Evolutionary conservation across 2,888 invertebrate genomes (phyloP).

Genomic region (Thumatha senex): DNA sequence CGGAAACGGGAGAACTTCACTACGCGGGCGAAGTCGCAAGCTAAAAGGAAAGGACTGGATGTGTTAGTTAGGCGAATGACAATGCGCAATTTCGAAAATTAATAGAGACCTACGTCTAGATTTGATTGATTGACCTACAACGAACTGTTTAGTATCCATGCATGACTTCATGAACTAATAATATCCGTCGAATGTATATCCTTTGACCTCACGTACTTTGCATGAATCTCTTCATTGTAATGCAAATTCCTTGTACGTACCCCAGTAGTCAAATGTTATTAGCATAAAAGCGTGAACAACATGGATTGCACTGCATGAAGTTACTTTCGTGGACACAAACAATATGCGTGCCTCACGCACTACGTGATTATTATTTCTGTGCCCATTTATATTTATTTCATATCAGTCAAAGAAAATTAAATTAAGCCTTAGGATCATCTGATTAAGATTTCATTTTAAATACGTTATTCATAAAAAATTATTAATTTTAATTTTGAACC

Average conservation of each 20-base stretch:
- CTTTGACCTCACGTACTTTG: background rate
- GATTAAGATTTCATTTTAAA: constrained; percentile 18
- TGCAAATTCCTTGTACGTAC: background rate
- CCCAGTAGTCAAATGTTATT: constrained; percentile 25
- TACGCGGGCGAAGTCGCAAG: too few relatives aligned
- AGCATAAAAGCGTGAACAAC: constrained; percentile 22
- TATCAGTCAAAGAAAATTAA: constrained; percentile 12
- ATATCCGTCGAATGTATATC: too few relatives aligned
- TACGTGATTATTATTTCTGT: constrained; percentile 36
- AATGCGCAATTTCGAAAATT: too few relatives aligned
- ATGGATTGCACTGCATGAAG: constrained; percentile 50
- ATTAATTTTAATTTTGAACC: constrained; percentile 27
- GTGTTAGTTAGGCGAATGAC: too few relatives aligned
- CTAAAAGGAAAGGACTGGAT: too few relatives aligned
- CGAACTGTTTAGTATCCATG: too few relatives aligned
- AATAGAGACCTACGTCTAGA: too few relatives aligned
- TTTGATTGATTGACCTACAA: too few relatives aligned
- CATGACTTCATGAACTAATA: too few relatives aligned
- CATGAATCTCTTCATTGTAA: background rate
- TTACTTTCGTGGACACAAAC: constrained; percentile 40
- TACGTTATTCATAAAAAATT: background rate
- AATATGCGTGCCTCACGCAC: constrained; percentile 64
- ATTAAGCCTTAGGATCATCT: constrained; percentile 19
- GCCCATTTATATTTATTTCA: constrained; percentile 16
- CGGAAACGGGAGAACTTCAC: too few relatives aligned